Conservation (phyloP, 2,888 invertebrate genomes). For the Lithophane ornitopus region DNA sequence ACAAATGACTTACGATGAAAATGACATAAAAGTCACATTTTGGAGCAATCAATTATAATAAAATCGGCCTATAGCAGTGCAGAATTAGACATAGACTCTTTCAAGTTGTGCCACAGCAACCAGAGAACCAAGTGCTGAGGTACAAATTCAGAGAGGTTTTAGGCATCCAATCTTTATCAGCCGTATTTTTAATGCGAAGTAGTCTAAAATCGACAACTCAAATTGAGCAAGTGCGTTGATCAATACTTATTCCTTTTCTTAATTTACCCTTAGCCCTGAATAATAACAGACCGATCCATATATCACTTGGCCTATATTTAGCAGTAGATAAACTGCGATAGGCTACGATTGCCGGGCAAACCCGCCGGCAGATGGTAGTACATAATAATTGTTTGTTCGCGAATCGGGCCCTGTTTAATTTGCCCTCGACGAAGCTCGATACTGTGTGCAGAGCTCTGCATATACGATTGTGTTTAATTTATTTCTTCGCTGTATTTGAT, state of each 20-base stretch:
- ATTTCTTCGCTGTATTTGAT: constrained; percentile 50
- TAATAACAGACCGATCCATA: neutral
- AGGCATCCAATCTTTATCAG: neutral
- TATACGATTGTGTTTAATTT: constrained; percentile 56
- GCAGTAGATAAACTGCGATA: constrained; percentile 19
- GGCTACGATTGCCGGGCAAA: constrained; percentile 8
- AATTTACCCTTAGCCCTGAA: constrained; percentile 1
- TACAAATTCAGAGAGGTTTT: neutral
- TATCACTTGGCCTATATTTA: constrained; percentile 26
- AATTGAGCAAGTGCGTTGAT: neutral
- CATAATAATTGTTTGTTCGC: constrained; percentile 56
- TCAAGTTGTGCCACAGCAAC: neutral
- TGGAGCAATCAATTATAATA: neutral
- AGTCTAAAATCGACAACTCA: neutral
- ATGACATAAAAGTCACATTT: neutral
- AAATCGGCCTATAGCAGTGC: neutral
- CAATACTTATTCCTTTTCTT: too few species aligned
- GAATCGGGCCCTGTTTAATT: constrained; percentile 59
- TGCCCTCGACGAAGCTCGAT: constrained; percentile 53
- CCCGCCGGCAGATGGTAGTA: constrained; percentile 24
- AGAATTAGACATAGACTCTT: neutral
- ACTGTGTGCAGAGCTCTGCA: constrained; percentile 43
- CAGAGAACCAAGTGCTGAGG: neutral
- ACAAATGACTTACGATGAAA: neutral
- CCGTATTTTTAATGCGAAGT: neutral